Conservation (phyloP, 2,797 vertebrate species). For the Morus bassanus region DNA sequence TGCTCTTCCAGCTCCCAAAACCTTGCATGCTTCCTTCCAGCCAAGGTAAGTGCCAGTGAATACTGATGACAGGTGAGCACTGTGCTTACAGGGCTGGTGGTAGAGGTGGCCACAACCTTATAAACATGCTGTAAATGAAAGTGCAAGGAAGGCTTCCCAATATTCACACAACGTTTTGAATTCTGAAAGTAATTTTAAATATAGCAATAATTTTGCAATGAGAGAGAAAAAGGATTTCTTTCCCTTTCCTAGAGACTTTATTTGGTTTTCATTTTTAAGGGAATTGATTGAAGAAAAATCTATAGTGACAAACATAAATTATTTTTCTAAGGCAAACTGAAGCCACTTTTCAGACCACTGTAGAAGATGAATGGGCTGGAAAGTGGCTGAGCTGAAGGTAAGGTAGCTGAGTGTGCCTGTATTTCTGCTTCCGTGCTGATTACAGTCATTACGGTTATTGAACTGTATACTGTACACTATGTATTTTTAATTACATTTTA, state of each 20-base stretch:
- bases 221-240: neutral
- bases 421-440: neutral
- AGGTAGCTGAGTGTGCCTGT: neutral
- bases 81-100: accelerated
- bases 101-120: neutral
- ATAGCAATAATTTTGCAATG: neutral
- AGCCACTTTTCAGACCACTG: neutral
- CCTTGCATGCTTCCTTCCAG: accelerated
- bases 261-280: neutral
- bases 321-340: neutral
- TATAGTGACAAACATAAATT: neutral
- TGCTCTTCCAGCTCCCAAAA: neutral
- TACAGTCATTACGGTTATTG: neutral
- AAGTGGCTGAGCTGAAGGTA: neutral
- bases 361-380: neutral
- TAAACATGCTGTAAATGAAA: accelerated
- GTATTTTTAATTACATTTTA: neutral
- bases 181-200: neutral
- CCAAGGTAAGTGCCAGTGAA: neutral
- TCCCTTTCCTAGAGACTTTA: neutral
- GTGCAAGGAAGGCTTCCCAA: neutral
- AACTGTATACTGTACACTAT: neutral
- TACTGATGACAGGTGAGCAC: neutral
- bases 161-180: neutral
- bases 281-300: neutral